Percentiles rank a stretch among this genome's conserved stretches.
These are phyloP conservation scores for Virgularia gustaviana DNA, from an alignment of 92 coral and sea anemone genomes.

Conservation along the genomic window DNA sequence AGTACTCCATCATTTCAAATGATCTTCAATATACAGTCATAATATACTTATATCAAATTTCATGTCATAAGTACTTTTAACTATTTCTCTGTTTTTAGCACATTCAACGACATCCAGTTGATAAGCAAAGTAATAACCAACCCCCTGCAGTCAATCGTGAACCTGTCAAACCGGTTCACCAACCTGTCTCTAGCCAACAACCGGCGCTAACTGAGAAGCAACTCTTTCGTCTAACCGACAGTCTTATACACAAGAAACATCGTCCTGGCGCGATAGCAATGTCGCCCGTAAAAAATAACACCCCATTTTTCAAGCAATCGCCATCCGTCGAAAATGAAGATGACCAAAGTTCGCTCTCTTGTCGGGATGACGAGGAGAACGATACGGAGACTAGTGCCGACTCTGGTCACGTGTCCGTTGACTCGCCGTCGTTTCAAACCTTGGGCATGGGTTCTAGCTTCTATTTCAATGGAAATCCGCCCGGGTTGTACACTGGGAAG, in stretches of 20 bases:
- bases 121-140: too few relatives aligned
- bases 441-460: conserved; percentile 19
- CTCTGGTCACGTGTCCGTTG: conserved; percentile 35
- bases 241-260: neutral
- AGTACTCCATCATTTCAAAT: too few relatives aligned
- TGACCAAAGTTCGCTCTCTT: neutral
- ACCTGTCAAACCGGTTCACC: too few relatives aligned
- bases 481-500: conserved; percentile 13
- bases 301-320: conserved; percentile 5
- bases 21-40: too few relatives aligned
- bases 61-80: too few relatives aligned
- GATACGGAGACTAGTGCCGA: conserved; percentile 36
- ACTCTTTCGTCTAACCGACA: neutral
- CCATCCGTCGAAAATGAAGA: neutral
- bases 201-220: conserved; percentile 6
- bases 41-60: too few relatives aligned
- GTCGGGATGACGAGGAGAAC: conserved; percentile 33
- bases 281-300: neutral
- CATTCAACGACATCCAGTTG: too few relatives aligned
- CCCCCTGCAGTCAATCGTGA: too few relatives aligned
- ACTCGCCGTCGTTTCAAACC: conserved; percentile 29
- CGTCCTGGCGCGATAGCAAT: neutral
- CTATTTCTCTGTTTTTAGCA: too few relatives aligned
- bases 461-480: conserved; percentile 5
- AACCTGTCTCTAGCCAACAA: neutral